Evolutionary conservation across 2,888 invertebrate genomes (phyloP).

Genomic region (Xestia rhomboidea): DNA sequence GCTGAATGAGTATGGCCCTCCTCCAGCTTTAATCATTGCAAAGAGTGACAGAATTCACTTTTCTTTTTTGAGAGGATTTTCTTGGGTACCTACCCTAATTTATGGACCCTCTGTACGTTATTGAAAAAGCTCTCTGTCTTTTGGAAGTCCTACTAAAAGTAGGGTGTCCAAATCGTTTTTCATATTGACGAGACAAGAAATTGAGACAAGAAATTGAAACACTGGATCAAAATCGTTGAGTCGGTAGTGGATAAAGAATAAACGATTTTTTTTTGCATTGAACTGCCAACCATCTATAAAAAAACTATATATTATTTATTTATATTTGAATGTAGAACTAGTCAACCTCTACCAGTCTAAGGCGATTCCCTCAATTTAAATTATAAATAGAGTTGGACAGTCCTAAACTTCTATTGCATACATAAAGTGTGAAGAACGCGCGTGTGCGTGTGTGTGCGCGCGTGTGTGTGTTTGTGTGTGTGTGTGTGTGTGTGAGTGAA

Average conservation of each 20-base stretch:
- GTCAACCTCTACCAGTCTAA: no score
- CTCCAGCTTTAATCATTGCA: conserved; percentile 72
- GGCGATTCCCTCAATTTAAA: no score
- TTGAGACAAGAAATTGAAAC: not conserved
- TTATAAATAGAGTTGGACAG: no score
- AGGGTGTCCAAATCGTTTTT: conserved; percentile 47
- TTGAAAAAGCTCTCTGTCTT: conserved; percentile 75
- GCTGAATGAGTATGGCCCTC: conserved; percentile 46
- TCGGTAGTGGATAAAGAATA: not conserved
- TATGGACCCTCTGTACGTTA: conserved; percentile 81
- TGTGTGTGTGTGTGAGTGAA: no score
- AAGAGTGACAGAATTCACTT: conserved; percentile 77
- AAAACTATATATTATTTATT: no score
- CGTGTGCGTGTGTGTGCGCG: no score
- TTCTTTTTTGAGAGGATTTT: conserved; percentile 76
- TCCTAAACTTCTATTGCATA: no score
- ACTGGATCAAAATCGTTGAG: not conserved
- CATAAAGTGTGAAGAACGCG: no score
- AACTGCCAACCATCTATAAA: not conserved
- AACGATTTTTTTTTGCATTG: not conserved
- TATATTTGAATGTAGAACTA: no score
- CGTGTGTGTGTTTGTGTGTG: no score
- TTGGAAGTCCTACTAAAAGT: conserved; percentile 56
- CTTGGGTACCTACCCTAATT: conserved; percentile 76
- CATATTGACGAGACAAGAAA: not conserved